Evolutionary conservation across 2,113 vertebrate genomes (phyloP).

Genomic region (Cnemophilus loriae): DNA sequence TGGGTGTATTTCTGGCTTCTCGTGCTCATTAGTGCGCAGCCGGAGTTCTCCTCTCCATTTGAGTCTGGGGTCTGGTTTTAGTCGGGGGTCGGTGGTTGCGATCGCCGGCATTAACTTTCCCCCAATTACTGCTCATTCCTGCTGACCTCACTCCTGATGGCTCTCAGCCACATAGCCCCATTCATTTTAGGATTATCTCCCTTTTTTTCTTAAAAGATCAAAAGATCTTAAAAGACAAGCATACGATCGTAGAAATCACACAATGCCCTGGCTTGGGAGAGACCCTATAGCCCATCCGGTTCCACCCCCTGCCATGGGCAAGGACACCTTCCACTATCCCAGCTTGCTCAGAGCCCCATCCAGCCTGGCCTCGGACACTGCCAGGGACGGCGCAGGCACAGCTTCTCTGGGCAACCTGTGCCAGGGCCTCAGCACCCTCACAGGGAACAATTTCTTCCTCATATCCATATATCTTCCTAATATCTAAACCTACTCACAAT

Average conservation of each 20-base stretch:
- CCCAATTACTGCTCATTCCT: not conserved
- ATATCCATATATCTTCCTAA: no score
- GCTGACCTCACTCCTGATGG: not conserved
- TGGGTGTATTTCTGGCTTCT: not conserved
- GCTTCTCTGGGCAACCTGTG: not conserved
- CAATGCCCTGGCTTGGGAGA: no score
- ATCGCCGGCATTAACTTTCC: no score
- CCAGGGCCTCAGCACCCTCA: not conserved
- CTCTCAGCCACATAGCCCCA: no score
- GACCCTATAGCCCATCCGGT: no score
- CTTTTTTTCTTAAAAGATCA: not conserved
- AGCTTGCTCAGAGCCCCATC: fast-evolving
- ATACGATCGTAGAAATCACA: not conserved
- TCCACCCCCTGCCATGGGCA: no score
- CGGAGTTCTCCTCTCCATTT: not conserved
- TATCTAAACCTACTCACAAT: not conserved
- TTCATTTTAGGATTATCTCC: not conserved
- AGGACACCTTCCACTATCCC: not conserved
- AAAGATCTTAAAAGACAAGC: no score
- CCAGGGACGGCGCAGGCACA: not conserved
- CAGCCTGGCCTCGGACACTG: not conserved
- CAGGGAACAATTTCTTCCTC: not conserved
- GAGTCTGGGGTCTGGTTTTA: not conserved
- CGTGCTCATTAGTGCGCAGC: no score
- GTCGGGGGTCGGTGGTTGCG: not conserved